Percentiles rank a stretch among this genome's conserved stretches.
These are phyloP conservation scores for Tenrec ecaudatus DNA, from an alignment of 2,113 vertebrate genomes.

Conservation along the genomic window DNA sequence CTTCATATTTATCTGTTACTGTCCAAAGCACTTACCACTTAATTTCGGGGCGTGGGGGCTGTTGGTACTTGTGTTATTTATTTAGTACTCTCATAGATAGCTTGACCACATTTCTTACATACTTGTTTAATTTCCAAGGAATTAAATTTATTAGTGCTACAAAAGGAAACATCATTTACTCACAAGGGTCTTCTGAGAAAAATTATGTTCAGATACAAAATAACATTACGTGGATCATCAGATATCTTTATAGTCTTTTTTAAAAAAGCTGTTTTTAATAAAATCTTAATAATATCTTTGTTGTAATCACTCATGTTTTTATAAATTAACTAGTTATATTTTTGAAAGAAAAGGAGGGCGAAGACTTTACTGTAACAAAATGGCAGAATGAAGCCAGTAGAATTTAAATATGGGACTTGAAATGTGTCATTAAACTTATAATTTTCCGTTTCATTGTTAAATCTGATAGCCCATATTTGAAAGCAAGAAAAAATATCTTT, in stretches of 20 bases:
- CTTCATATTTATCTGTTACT: too few species aligned
- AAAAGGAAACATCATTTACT: conserved; percentile 13
- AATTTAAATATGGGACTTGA: conserved; percentile 9
- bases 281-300: background rate
- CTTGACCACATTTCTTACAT: background rate
- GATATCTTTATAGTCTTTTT: too few species aligned
- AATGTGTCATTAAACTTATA: background rate
- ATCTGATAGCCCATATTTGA: conserved; percentile 31
- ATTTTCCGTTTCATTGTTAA: background rate
- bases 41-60: background rate
- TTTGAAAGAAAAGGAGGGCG: background rate
- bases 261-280: too few species aligned
- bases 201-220: background rate
- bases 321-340: conserved; percentile 36
- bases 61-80: background rate
- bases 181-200: conserved; percentile 50
- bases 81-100: conserved; percentile 16
- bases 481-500: conserved; percentile 33
- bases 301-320: conserved; percentile 16
- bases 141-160: conserved; percentile 44
- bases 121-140: conserved; percentile 17
- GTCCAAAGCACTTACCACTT: background rate
- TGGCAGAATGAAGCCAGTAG: background rate
- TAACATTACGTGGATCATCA: too few species aligned
- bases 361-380: background rate